Percentiles rank a stretch among this genome's conserved stretches.
Conservation (phyloP, 2,113 vertebrate genomes). For the Hyperopisus bebe region DNA sequence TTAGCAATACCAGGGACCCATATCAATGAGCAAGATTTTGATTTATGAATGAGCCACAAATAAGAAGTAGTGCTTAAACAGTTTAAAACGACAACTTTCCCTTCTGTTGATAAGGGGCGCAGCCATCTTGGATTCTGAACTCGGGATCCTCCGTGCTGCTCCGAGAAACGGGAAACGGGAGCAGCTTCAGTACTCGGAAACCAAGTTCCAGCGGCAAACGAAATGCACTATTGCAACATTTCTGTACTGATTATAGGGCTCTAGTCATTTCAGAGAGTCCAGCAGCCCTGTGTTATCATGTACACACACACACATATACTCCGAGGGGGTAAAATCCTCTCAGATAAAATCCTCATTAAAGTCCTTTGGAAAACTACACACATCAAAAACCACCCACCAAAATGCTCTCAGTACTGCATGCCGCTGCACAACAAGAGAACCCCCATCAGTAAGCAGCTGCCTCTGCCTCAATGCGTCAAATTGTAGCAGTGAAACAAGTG, state of each 20-base stretch:
- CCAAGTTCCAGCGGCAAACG: no score
- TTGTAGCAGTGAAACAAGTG: background rate
- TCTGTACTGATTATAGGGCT: background rate
- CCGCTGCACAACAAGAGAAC: background rate
- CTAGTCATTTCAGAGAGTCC: background rate
- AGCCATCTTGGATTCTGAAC: no score
- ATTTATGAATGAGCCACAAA: no score
- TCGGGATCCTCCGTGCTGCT: no score
- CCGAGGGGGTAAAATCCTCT: background rate
- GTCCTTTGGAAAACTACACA: background rate
- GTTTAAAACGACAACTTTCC: no score
- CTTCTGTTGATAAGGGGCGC: no score
- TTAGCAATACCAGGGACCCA: no score
- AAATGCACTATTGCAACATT: background rate
- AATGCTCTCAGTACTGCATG: background rate
- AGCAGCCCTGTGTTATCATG: background rate
- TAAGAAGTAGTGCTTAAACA: no score
- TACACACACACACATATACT: background rate
- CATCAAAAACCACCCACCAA: background rate
- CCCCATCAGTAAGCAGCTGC: background rate
- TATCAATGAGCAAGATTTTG: no score
- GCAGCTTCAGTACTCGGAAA: no score
- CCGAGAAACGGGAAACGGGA: no score
- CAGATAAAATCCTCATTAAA: background rate
- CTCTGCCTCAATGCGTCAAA: background rate